Evolutionary conservation across 2,888 invertebrate species (phyloP).

Genomic region (Nymphalis urticae): DNA sequence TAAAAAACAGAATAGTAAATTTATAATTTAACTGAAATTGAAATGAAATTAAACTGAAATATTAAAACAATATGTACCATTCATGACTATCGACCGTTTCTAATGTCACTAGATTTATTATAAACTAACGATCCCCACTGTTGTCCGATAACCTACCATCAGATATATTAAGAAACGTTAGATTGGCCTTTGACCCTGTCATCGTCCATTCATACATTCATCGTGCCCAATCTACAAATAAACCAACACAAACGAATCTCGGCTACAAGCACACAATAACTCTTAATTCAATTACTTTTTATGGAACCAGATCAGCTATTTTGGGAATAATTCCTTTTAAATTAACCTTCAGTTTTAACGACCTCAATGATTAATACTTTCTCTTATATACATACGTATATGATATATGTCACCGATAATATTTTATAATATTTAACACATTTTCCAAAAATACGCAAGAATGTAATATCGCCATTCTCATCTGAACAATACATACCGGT

Average conservation of each 20-base stretch:
- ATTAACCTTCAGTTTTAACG: not conserved
- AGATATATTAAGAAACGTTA: not conserved
- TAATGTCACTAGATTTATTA: too few species aligned
- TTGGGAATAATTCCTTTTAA: not conserved
- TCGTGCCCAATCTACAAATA: conserved; percentile 17
- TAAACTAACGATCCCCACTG: too few species aligned
- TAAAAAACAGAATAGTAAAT: too few species aligned
- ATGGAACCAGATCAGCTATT: not conserved
- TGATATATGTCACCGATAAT: not conserved
- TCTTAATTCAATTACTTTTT: conserved; percentile 8
- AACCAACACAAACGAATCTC: conserved; percentile 6
- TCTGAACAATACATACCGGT: not conserved
- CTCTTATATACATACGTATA: too few species aligned
- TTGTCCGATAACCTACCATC: too few species aligned
- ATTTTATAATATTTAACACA: not conserved
- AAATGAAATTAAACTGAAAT: too few species aligned
- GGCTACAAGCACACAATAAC: not conserved
- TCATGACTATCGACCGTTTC: too few species aligned
- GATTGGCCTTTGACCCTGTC: conserved; percentile 13
- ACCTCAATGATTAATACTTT: too few species aligned
- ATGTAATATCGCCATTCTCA: not conserved
- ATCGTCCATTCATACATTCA: conserved; percentile 24
- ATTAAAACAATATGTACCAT: too few species aligned
- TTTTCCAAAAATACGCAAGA: not conserved
- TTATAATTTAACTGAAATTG: too few species aligned